Evolutionary conservation across 2,113 vertebrate species (phyloP).

Genomic region (Colossoma macropomum): DNA sequence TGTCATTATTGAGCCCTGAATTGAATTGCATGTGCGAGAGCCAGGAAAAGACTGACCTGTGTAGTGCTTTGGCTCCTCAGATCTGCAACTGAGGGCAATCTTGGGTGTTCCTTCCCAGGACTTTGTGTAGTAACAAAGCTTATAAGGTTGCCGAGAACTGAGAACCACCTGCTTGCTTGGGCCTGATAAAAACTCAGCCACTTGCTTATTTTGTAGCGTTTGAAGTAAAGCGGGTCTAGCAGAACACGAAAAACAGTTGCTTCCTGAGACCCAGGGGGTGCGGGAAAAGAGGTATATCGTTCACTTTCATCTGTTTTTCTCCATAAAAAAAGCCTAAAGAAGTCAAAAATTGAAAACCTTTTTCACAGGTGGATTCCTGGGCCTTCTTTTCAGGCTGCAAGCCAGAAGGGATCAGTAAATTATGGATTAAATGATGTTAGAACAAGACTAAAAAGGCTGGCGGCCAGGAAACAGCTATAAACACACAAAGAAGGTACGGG

Average conservation of each 20-base stretch:
- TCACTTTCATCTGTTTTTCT: constrained; percentile 49
- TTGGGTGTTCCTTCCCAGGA: not conserved
- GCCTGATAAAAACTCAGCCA: constrained; percentile 30
- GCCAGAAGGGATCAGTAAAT: constrained; percentile 41
- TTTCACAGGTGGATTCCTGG: constrained; percentile 50
- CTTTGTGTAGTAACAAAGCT: not conserved
- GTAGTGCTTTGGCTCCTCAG: too few relatives aligned
- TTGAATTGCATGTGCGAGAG: not conserved
- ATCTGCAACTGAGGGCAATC: not conserved
- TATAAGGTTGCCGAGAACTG: not conserved
- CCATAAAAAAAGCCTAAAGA: constrained; percentile 9
- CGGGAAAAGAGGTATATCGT: constrained; percentile 1
- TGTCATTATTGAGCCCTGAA: not conserved
- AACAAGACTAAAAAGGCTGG: constrained; percentile 12
- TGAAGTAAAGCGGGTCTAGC: constrained; percentile 35
- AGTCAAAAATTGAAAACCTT: constrained; percentile 42
- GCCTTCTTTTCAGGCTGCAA: not conserved
- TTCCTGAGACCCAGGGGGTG: constrained; percentile 34
- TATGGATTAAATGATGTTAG: constrained; percentile 42
- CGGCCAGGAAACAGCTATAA: constrained; percentile 34
- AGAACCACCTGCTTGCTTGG: constrained; percentile 22
- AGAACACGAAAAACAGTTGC: constrained; percentile 40
- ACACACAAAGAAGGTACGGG: constrained; percentile 26
- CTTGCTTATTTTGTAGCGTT: constrained; percentile 36
- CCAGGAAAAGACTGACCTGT: too few relatives aligned